Conservation (phyloP, 2,888 invertebrate species). For the Nemotelus pantherinus region DNA sequence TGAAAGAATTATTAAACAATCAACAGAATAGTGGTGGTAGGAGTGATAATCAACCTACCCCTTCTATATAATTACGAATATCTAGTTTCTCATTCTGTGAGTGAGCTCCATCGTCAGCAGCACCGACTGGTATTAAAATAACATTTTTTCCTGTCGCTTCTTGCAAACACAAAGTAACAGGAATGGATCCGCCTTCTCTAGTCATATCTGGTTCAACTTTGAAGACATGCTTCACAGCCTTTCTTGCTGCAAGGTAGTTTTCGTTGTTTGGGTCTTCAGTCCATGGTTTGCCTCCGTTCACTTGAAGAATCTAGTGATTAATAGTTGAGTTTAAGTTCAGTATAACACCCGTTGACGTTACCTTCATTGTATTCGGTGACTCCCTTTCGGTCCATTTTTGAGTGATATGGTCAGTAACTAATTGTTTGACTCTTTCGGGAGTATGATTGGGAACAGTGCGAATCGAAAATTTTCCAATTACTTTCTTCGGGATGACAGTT, state of each 20-base stretch:
- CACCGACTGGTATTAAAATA: slow-evolving; percentile 92
- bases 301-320: slow-evolving; percentile 58
- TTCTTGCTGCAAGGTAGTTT: slow-evolving; percentile 89
- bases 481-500: slow-evolving; percentile 93
- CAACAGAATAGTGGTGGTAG: slow-evolving; percentile 18
- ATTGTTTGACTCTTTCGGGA: slow-evolving; percentile 82
- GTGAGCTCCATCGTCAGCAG: slow-evolving; percentile 95
- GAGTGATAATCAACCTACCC: slow-evolving; percentile 70
- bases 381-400: slow-evolving; percentile 81
- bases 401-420: slow-evolving; percentile 81
- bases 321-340: background rate
- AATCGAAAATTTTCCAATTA: slow-evolving; percentile 96
- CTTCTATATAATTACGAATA: slow-evolving; percentile 90
- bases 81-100: slow-evolving; percentile 98
- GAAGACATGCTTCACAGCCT: slow-evolving; percentile 85
- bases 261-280: slow-evolving; percentile 91
- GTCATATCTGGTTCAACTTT: slow-evolving; percentile 91
- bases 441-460: slow-evolving; percentile 95
- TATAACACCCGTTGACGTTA: background rate
- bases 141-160: slow-evolving; percentile 94
- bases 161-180: slow-evolving; percentile 92
- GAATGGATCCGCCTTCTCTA: slow-evolving; percentile 97
- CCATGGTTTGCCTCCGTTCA: slow-evolving; percentile 90
- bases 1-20: slow-evolving; percentile 67
- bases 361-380: slow-evolving; percentile 86